Percentiles rank a stretch among this genome's conserved stretches.
These are phyloP conservation scores for Cyprinodon tularosa DNA, from an alignment of 2,113 vertebrate species.

Conservation along the genomic window DNA sequence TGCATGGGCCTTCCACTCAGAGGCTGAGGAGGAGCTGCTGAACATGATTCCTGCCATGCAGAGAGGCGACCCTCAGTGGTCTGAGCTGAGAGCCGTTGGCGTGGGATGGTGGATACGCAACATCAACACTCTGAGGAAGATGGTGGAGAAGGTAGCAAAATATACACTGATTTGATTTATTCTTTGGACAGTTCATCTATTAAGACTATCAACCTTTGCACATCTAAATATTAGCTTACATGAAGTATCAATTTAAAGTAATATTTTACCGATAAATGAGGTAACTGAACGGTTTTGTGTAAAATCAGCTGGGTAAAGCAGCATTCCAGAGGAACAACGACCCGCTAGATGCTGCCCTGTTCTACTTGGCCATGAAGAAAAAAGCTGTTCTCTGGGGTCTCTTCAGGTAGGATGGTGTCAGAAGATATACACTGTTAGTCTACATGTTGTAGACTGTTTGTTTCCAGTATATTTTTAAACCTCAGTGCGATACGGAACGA, in stretches of 20 bases:
- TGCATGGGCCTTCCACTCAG: slow-evolving; percentile 99
- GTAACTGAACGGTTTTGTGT: not conserved
- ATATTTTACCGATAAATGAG: not conserved
- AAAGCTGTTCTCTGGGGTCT: slow-evolving; percentile 98
- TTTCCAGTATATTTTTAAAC: not conserved
- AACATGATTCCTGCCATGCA: slow-evolving; percentile 98
- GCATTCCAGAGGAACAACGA: slow-evolving; percentile 95
- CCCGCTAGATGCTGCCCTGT: slow-evolving; percentile 94
- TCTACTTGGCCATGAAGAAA: slow-evolving; percentile 98
- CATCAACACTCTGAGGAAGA: slow-evolving; percentile 93
- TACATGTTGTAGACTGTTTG: not conserved
- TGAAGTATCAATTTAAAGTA: not conserved
- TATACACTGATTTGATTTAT: not conserved
- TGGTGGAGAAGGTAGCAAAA: slow-evolving; percentile 92
- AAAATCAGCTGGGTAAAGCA: slow-evolving; percentile 86
- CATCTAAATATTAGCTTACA: not conserved
- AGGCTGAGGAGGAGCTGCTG: slow-evolving; percentile 95
- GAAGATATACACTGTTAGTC: not conserved
- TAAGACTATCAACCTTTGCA: not conserved
- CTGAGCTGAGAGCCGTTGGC: slow-evolving; percentile 92
- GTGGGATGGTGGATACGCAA: slow-evolving; percentile 99
- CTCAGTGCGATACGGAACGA: not conserved
- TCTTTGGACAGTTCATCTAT: not conserved
- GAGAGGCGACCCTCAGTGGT: slow-evolving; percentile 95
- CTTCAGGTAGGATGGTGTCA: slow-evolving; percentile 83